Evolutionary conservation across 2,888 invertebrate species (phyloP), one percentile per base, ranked within the genome.

Genomic region (Mamestra brassicae): DNA sequence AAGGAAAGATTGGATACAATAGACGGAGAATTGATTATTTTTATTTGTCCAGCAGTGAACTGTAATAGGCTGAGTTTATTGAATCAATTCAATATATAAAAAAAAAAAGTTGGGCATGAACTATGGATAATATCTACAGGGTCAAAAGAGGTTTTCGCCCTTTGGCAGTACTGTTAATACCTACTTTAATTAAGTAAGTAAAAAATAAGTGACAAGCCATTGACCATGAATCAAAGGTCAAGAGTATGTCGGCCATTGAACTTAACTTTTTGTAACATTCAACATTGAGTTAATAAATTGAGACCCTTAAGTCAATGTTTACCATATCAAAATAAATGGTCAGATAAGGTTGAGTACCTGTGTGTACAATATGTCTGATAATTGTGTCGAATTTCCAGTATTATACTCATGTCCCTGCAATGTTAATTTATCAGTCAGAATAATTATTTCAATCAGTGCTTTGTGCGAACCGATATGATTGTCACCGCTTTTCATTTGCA

Each of bases 361-460:
- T 26, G 26, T 26, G 26, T 26, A 26, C 26, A 26, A 26, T 26
- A 26, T 26, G 26, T 26, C 42, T 26, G 50, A 45, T 62, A 36
- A 26, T 26, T 10, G 47, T 26, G 34, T 62, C 5, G 17, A 62
- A 62, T 63, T 71, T 34, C 5, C 45, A 71, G 17, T 13, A 62
- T 36, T 73, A 73, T 52, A 50, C 38, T 13, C n/a, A 58, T 61
- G n/a, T 61, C 17, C 7, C 38, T 63, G 55, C 5, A 7, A n/a
- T 62, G 36, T 64, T 26, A n/a, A 61, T 77, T 79, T 60, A 80
- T 77, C 78, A 77, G 4, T 61, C 26, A 77, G 42, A 70, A 65
- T 64, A 70, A 69, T 80, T 78, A 76, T 74, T 76, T 50, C 65
- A 84, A 85, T 71, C 65, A 73, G 68, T 84, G 76, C 45, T 62